Evolutionary conservation across 2,797 vertebrate species (phyloP), one percentile per base, ranked within the genome.

Genomic region (Oreochromis mossambicus): DNA sequence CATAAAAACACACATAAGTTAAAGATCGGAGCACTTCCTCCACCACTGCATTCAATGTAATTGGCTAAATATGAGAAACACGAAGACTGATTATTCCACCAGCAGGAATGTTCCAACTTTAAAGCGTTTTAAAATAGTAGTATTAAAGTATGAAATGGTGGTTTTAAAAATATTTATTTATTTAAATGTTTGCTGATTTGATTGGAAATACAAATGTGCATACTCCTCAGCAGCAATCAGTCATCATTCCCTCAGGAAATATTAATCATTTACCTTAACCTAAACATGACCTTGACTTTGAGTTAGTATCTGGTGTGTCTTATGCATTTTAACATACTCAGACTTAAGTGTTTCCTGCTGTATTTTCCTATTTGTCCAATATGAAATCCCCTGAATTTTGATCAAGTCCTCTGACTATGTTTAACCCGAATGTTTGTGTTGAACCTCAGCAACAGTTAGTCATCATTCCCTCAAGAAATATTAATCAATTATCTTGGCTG

Each of bases 391-490:
- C 52, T 80, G 85, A 88, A 91, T 91, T 94, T 87, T 86, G 88
- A 93, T 91, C 81, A 70, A 83, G 83, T 54, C 81, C 80, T 89
- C 90, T 91, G 87, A 92, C 92, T 87, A 66, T 89, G 92, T 94
- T 95, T 94, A 91, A 93, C 92, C 87, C 9, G 19, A 87, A 82
- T 94, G 95, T 96, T 96, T 96, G 93, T 91, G 90, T 89, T 94
- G 90, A 95, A 95, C 93, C 95, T 94, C 92, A 90, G 92, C 96
- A 94, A 92, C 82, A 81, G 96, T 96, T 96, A 97, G 95, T 95
- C 96, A 96, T 96, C 95, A 58, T 94, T 95, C 96, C 96, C 96
- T 96, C 96, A 94, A 97, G 96, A 96, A 97, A 97, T 96, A 97
- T 97, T 96, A 97, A 96, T 96, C 96, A 96, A 96, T 97, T 96